Base-by-base conservation (phyloP, 2,888 invertebrate genomes). In the Eilema griseolum region DNA sequence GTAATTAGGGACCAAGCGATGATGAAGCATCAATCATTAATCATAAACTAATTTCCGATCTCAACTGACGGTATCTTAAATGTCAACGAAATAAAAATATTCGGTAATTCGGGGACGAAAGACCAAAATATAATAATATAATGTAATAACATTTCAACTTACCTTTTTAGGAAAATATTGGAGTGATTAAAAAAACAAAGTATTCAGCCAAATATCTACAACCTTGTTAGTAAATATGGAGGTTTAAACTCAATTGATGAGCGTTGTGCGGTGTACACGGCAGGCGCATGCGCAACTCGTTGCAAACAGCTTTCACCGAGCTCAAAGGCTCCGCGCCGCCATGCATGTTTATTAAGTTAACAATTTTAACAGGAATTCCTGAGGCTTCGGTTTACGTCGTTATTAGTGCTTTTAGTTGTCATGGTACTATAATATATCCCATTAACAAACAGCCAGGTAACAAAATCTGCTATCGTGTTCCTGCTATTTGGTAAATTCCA, bases 271-370 rank as follows among this genome's bases (percentile, higher is more conserved):
- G 81, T 73, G 82, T 83, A 83, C 79, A 41, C 61, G 64, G 65
- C 23, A 83, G 81, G 86, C 86, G 83, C 84, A 85, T 86, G 84
- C 86, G 83, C 84, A 72, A 74, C 83, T 79, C 80, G 83, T 78
- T 82, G 81, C 81, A 79, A 77, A 73, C 90, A 89, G 94, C 93
- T 94, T 94, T 94, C 94, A 91, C 94, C 90, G 86, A 81, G 88
- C 88, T 92, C 92, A 93, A 93, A 93, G 92, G 89, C 86, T 89
- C 83, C 86, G 88, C 88, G 86, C 90, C 89, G 89, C 86, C 87
- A 85, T 85, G 88, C 91, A 92, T 93, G 93, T 92, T 91, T 93
- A 93, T 93, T 91, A 91, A 93, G 88, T 92, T 92, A 93, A 92
- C 90, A 89, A 93, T 91, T 91, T 92, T 89, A 92, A 91, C 91